These are phyloP conservation scores for Drosophila kanapiae DNA, from an alignment of 1,140 invertebrate genomes.

Conservation along the genomic window DNA sequence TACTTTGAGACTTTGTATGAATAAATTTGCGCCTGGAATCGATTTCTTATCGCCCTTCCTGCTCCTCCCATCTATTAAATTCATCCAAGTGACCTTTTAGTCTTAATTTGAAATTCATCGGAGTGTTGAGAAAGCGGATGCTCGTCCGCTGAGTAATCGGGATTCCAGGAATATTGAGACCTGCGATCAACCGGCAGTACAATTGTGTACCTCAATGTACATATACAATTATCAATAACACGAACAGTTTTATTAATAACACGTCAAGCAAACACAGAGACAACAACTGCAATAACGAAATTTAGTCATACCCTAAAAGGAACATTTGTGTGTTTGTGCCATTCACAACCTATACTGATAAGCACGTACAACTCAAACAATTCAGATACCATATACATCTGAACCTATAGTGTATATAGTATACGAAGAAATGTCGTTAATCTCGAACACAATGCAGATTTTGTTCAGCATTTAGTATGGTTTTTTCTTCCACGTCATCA, in stretches of 20 bases:
- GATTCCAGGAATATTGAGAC: conserved; percentile 18
- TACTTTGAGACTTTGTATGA: conserved; percentile 16
- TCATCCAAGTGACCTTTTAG: conserved; percentile 34
- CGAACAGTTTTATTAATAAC: conserved; percentile 51
- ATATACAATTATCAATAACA: conserved; percentile 37
- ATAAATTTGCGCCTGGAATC: conserved; percentile 22
- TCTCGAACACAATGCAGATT: conserved; percentile 34
- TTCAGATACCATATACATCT: background rate
- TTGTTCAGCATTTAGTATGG: background rate
- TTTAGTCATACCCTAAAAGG: conserved; percentile 8
- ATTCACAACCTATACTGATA: conserved; percentile 58
- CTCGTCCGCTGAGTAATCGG: conserved; percentile 22
- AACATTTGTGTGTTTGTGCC: conserved; percentile 30
- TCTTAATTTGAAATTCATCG: conserved; percentile 32
- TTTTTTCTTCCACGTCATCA: conserved; percentile 61
- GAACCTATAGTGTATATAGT: conserved; percentile 26
- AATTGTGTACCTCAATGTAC: conserved; percentile 14
- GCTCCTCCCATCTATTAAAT: conserved; percentile 8
- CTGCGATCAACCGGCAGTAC: background rate
- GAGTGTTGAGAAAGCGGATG: conserved; percentile 19
- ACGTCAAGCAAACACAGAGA: conserved; percentile 37
- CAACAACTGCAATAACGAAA: conserved; percentile 32
- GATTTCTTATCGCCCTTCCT: conserved; percentile 14
- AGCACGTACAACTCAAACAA: conserved; percentile 42
- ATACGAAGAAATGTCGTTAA: conserved; percentile 43